phyloP scores from a whole-genome alignment of 2,888 invertebrate species.

The Melieria omissa region DNA sequence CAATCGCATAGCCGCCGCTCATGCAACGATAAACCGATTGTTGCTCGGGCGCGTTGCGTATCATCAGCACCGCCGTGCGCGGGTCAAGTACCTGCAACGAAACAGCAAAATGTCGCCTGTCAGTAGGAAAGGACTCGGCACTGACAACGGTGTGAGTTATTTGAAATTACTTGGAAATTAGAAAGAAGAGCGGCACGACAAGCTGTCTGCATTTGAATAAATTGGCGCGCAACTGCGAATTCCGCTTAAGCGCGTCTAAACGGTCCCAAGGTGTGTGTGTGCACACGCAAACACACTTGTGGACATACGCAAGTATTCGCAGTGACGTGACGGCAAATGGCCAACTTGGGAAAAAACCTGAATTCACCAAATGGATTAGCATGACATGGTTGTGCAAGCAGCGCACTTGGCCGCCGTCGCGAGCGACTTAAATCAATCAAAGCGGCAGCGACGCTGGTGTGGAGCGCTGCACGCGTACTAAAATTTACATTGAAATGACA shows the following conservation, averaged over 20 bases:
- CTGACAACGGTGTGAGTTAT: neutral
- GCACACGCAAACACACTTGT: no score
- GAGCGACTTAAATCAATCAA: no score
- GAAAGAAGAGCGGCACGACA: neutral
- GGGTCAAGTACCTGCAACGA: slow-evolving; percentile 39
- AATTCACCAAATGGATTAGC: no score
- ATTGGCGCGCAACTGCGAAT: neutral
- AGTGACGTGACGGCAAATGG: no score
- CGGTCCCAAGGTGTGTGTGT: no score
- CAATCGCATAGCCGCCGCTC: slow-evolving; percentile 40
- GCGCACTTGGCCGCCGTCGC: no score
- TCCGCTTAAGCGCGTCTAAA: neutral
- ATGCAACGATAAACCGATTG: slow-evolving; percentile 46
- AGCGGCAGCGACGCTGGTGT: no score
- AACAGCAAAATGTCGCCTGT: neutral
- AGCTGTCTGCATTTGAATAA: neutral
- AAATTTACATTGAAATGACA: no score
- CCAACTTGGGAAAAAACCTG: no score
- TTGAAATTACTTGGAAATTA: neutral
- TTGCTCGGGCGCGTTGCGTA: slow-evolving; percentile 47
- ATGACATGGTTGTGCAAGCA: no score
- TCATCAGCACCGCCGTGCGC: slow-evolving; percentile 39
- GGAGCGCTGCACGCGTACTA: no score
- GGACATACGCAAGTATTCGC: no score
- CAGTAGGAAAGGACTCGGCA: neutral